These are phyloP conservation scores for Sinella curviseta DNA, from an alignment of 1,140 invertebrate species.

Conservation along the genomic window DNA sequence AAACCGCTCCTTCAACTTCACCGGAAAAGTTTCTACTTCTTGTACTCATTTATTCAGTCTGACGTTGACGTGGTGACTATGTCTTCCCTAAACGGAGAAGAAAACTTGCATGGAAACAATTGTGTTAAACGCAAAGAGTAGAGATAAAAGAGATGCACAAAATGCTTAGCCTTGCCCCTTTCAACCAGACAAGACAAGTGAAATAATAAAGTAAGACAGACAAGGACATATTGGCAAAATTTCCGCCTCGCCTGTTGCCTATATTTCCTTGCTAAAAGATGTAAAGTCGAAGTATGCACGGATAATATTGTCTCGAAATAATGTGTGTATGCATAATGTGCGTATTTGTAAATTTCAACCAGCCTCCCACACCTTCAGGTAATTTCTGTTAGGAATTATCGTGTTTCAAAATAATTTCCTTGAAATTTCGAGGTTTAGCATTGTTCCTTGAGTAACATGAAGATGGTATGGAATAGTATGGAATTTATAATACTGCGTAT, in stretches of 20 bases:
- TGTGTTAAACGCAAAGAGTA: no score
- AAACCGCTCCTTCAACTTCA: no score
- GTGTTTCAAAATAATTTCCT: neutral
- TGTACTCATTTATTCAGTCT: neutral
- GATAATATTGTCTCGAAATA: neutral
- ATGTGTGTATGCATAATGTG: no score
- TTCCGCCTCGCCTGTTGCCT: slow-evolving; percentile 11
- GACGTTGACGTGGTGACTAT: neutral
- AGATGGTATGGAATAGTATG: no score
- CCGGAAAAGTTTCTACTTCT: neutral
- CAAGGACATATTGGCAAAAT: slow-evolving; percentile 1
- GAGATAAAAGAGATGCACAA: no score
- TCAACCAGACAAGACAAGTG: no score
- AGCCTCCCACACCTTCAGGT: neutral
- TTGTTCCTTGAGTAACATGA: neutral
- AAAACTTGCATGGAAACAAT: no score
- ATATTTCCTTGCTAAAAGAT: neutral
- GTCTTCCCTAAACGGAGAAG: neutral
- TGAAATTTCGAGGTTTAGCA: neutral
- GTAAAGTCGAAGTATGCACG: neutral
- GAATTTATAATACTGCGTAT: no score
- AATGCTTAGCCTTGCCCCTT: no score
- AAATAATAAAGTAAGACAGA: neutral
- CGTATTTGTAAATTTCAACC: neutral
- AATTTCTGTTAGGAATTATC: neutral